Base-by-base conservation (phyloP, 2,888 invertebrate species). In the Nymphalis polychloros region DNA sequence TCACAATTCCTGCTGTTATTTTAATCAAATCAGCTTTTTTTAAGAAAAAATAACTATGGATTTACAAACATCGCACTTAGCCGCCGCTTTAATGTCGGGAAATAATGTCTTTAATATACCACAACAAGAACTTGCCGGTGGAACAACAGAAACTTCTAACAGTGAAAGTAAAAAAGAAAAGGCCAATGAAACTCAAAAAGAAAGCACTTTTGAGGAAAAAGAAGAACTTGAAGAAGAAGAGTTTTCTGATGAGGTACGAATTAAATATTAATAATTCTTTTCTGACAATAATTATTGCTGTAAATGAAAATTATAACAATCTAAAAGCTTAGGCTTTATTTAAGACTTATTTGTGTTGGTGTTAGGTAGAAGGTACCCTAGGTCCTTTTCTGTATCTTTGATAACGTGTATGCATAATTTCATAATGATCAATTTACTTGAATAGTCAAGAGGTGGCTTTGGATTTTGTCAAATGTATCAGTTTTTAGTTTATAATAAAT, bases 11-110 rank as follows among this genome's bases (percentile, higher is more conserved):
- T 3, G 2, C 41, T 10, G 41, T 41, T 41, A 41, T 41, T 13
- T 41, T 41, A 13, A 41, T 8, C 31, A 55, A 31, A 31, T 8
- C 0, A 10, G 13, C 35, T 27, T 8, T 49, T 52, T 48, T 19
- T 35, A 19, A 57, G n/a, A 20, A 49, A 31, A 27, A 23, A 46
- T 41, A 49, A 74, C n/a, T 35, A 92, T 92, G 91, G 90, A 92
- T 81, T 77, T 91, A 60, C 88, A 89, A 82, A 90, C 90, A n/a
- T 92, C 92, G 16, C 92, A 93, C 74, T 85, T 93, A 75, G 92
- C 92, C 55, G 92, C 92, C 49, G 92, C 92, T 5, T 78, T 93
- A 71, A 88, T 92, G 91, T 87, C 91, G n/a, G 89, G 89, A 23
- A 81, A 83, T 20, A 81, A 75, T 66, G 68, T 78, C 16, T 86